phyloP scores from a whole-genome alignment of 2,797 vertebrate species.

The Melanotaenia parkinsoni region DNA sequence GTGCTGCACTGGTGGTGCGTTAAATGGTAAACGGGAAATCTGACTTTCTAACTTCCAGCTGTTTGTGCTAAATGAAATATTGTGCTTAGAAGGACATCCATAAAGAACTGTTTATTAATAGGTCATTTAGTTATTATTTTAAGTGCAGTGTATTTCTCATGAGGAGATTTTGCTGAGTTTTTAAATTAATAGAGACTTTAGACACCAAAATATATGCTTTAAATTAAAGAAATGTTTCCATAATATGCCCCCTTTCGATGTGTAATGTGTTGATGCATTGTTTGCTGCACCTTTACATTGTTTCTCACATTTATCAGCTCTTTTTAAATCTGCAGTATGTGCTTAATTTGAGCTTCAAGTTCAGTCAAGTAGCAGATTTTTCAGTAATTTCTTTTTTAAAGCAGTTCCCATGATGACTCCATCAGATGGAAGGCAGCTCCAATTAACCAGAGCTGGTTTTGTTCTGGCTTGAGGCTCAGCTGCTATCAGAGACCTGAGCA shows the following conservation, averaged over 20 bases:
- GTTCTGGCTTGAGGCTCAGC: neutral
- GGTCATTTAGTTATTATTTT: neutral
- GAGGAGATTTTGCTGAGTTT: neutral
- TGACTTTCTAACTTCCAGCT: too few species aligned
- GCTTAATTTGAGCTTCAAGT: neutral
- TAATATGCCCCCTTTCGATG: too few species aligned
- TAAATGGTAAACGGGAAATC: neutral
- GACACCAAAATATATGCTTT: too few species aligned
- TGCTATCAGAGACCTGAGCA: neutral
- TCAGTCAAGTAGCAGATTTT: neutral
- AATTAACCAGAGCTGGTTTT: neutral
- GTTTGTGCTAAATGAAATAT: too few species aligned
- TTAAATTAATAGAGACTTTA: too few species aligned
- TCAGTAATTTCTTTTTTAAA: neutral
- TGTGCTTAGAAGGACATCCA: too few species aligned
- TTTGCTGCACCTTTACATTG: too few species aligned
- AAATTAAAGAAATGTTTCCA: too few species aligned
- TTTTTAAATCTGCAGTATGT: neutral
- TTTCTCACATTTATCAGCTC: neutral
- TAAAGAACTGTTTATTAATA: neutral
- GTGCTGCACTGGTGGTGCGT: neutral
- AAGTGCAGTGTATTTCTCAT: neutral
- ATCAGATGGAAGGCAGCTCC: conserved; percentile 2
- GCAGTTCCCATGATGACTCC: neutral
- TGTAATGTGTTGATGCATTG: too few species aligned